Evolutionary conservation across 2,888 invertebrate genomes (phyloP).

Genomic region (Rosalia funebris): DNA sequence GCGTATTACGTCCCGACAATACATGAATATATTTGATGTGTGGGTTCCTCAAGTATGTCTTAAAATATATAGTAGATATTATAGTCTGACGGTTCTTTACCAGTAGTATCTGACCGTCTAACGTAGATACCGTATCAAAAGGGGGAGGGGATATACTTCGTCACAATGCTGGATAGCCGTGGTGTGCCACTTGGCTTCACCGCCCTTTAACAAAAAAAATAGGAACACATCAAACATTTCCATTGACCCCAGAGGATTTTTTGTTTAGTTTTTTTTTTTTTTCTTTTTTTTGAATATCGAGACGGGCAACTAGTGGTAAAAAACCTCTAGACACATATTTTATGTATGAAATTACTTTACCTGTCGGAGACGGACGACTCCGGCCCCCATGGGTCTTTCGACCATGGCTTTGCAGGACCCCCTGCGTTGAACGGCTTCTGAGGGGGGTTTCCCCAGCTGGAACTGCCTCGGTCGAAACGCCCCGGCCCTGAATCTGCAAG

Average conservation of each 20-base stretch:
- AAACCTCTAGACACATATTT: conserved; percentile 28
- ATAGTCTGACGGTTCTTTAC: conserved; percentile 34
- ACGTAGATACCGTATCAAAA: conserved; percentile 29
- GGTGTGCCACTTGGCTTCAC: conserved; percentile 33
- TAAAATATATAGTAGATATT: conserved; percentile 30
- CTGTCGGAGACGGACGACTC: conserved; percentile 39
- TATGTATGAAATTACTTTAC: conserved; percentile 27
- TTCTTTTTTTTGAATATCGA: neutral
- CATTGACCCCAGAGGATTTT: neutral
- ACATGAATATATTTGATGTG: neutral
- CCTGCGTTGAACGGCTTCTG: conserved; percentile 41
- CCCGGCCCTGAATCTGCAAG: conserved; percentile 45
- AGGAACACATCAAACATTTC: conserved; percentile 14
- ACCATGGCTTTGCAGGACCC: conserved; percentile 44
- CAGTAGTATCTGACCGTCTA: conserved; percentile 27
- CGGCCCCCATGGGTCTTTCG: conserved; percentile 45
- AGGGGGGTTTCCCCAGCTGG: conserved; percentile 41
- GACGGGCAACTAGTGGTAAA: conserved; percentile 26
- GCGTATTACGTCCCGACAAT: neutral
- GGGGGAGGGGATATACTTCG: conserved; percentile 29
- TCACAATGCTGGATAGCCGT: conserved; percentile 30
- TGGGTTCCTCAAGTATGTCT: conserved; percentile 21
- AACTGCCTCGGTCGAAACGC: conserved; percentile 49
- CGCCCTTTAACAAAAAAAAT: conserved; percentile 34
- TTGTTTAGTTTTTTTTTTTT: too few species aligned